A percentile compares a stretch with the other conserved stretches of the same genome.
phyloP scores from a whole-genome alignment of 23 tunicate genomes.

The Botrylloides violaceus region DNA sequence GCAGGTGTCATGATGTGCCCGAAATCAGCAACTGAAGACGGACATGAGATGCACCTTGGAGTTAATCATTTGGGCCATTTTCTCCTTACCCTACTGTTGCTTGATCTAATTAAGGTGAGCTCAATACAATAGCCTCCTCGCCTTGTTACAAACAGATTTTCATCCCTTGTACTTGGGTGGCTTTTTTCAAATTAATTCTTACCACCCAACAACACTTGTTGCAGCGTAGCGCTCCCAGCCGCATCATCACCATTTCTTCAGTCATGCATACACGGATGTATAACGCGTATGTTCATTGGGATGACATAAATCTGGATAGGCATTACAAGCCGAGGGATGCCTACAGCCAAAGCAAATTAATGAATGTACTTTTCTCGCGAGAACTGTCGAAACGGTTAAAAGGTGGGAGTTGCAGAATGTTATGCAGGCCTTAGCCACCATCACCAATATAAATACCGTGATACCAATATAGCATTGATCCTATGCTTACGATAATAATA shows the following conservation, averaged over 20 bases:
- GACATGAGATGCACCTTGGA: conserved; percentile 19
- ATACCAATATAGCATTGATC: no score
- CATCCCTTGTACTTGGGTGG: neutral
- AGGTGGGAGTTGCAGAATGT: no score
- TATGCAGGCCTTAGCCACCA: no score
- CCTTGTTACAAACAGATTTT: neutral
- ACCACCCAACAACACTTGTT: no score
- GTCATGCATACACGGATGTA: conserved; percentile 23
- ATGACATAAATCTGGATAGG: conserved; percentile 16
- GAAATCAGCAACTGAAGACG: conserved; percentile 16
- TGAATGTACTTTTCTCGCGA: conserved; percentile 27
- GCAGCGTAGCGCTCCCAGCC: conserved; percentile 22
- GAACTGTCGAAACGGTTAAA: conserved; percentile 17
- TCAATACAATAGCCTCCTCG: neutral
- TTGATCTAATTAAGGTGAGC: conserved; percentile 19
- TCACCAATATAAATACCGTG: no score
- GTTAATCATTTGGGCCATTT: conserved; percentile 25
- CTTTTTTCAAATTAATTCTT: neutral
- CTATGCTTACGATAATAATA: no score
- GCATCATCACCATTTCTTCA: conserved; percentile 19
- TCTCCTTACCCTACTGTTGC: conserved; percentile 8
- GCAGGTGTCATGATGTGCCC: conserved; percentile 26
- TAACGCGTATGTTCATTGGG: conserved; percentile 25
- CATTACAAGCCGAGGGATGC: conserved; percentile 16
- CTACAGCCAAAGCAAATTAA: conserved; percentile 25